These are phyloP conservation scores for Cossypha heuglini DNA, from an alignment of 2,797 vertebrate species.

Conservation along the genomic window DNA sequence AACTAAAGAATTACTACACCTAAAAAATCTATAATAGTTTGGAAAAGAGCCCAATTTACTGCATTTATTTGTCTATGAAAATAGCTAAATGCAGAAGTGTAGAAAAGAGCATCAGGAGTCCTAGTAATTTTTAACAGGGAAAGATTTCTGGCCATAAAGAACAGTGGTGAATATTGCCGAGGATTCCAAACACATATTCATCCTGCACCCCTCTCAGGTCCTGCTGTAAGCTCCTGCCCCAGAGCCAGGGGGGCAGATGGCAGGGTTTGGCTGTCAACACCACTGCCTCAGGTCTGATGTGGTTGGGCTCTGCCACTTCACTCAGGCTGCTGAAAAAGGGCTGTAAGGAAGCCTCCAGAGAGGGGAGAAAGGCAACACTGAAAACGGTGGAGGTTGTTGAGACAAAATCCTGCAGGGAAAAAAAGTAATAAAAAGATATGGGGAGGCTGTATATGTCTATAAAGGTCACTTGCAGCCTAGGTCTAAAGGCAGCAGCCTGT, in stretches of 20 bases:
- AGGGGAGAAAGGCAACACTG: background rate
- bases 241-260: background rate
- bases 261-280: background rate
- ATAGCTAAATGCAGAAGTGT: background rate
- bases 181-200: background rate
- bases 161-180: background rate
- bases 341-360: background rate
- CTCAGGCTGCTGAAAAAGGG: background rate
- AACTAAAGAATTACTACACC: background rate
- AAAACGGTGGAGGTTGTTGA: background rate
- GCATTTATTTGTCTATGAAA: background rate
- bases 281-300: fast-evolving
- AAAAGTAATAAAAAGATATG: background rate
- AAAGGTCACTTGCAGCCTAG: background rate
- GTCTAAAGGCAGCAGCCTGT: background rate
- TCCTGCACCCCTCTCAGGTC: background rate
- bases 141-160: background rate
- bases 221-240: background rate
- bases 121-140: background rate
- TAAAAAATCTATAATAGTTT: background rate
- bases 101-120: background rate
- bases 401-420: background rate
- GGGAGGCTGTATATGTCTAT: background rate
- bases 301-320: background rate
- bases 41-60: background rate